Evolutionary conservation across 2,113 vertebrate species (phyloP), one percentile per base, ranked within the genome.

Genomic region (Actinemys pallida): DNA sequence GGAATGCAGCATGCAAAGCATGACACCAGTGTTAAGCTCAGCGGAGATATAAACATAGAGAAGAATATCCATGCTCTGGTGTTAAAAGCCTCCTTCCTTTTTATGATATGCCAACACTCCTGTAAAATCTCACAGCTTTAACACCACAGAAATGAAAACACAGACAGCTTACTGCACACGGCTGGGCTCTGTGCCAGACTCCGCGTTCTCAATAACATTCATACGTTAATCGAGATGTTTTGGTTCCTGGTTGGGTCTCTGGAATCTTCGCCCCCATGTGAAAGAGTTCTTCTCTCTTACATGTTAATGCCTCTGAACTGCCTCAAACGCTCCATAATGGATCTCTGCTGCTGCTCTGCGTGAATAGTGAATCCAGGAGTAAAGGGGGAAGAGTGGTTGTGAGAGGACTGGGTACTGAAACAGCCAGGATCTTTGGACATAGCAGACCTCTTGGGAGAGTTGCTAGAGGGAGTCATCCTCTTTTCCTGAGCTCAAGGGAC

Each of bases 201-300:
- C 39, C 0, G 1, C 53, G 13, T 84, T 84, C 82, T 47, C 16
- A n/a, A n/a, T 56, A 35, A 45, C 54, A 89, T 49, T 47, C 50
- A 53, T 6, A 0, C 0, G 0, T 10, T n/a, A 35, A 5, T 10
- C 0, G 10, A 42, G 29, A 20, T 25, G 52, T 13, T 8, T 49
- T 69, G 5, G 27, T 81, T 22, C 53, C 49, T 87, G 1, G 0
- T 42, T 25, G 42, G 88, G 20, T 2, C 25, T 90, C 90, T 52
- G 65, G 49, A 52, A 49, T 10, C 2, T 1, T 2, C 19, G 56
- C 47, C 47, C 7, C 3, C 0, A 1, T 45, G 72, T 57, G 49
- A 53, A 75, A 52, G 10, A 91, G 50, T 29, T 52, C 79, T 80
- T 78, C 53, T 50, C 2, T 82, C 11, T 11, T 42, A 7, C 0